Conservation (phyloP, 2,113 vertebrate species). For the Corydoras sp. region DNA sequence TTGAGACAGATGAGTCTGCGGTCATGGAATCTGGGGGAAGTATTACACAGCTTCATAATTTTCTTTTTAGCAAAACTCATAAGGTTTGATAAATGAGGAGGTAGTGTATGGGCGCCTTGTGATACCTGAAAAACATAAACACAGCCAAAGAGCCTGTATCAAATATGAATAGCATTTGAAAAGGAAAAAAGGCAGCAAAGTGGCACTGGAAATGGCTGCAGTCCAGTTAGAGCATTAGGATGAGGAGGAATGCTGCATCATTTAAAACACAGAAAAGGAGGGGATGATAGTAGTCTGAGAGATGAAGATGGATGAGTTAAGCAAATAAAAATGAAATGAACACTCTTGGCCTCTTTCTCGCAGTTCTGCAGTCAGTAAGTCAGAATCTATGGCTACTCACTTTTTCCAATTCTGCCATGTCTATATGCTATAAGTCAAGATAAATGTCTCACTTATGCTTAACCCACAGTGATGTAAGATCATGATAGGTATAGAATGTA, state of each 20-base stretch:
- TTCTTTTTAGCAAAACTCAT: conserved; percentile 15
- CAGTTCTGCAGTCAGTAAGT: not conserved
- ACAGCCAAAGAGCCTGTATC: conserved; percentile 20
- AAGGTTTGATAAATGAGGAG: conserved; percentile 31
- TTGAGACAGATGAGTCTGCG: conserved; percentile 19
- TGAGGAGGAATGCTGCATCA: conserved; percentile 16
- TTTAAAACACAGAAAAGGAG: conserved; percentile 12
- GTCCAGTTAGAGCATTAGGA: conserved; percentile 33
- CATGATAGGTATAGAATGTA: not conserved
- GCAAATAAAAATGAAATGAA: conserved; percentile 43
- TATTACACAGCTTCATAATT: conserved; percentile 23
- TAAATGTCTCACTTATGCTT: not conserved
- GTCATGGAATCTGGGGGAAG: conserved; percentile 9
- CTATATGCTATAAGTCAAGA: conserved; percentile 20
- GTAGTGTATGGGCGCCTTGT: conserved; percentile 27
- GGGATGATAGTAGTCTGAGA: not conserved
- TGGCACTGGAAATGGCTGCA: conserved; percentile 24
- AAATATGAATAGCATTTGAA: conserved; percentile 14
- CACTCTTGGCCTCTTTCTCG: conserved; percentile 27
- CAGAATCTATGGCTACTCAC: no score
- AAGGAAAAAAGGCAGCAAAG: conserved; percentile 1
- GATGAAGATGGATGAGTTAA: not conserved
- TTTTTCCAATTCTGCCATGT: not conserved
- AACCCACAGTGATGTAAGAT: not conserved
- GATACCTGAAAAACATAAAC: conserved; percentile 25